Evolutionary conservation across 2,113 vertebrate genomes (phyloP).

Genomic region (Misgurnus anguillicaudatus): DNA sequence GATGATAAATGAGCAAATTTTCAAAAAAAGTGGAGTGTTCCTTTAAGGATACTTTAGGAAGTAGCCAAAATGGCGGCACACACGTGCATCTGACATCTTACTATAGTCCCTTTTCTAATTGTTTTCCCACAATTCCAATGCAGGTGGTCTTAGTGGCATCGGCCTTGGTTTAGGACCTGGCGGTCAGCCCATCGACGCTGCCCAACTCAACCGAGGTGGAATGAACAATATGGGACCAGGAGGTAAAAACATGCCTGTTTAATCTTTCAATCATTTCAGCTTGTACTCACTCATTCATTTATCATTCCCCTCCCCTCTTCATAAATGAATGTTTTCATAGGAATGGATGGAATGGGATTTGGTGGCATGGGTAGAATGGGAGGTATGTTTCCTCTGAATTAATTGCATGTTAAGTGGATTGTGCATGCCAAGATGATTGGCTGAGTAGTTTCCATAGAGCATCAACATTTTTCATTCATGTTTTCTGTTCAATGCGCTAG

Average conservation of each 20-base stretch:
- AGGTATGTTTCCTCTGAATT: slow-evolving; percentile 76
- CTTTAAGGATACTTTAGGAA: too few relatives aligned
- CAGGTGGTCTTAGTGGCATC: slow-evolving; percentile 94
- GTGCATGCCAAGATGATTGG: not conserved
- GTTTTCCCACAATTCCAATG: slow-evolving; percentile 16
- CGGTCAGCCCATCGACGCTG: slow-evolving; percentile 94
- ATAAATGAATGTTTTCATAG: slow-evolving; percentile 64
- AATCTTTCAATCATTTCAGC: not conserved
- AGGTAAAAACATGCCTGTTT: slow-evolving; percentile 71
- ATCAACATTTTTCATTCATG: not conserved
- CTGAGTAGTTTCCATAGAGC: not conserved
- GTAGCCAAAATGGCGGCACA: too few relatives aligned
- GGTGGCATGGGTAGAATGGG: slow-evolving; percentile 94
- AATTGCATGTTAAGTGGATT: not conserved
- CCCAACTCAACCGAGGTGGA: slow-evolving; percentile 87
- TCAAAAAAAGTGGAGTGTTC: too few relatives aligned
- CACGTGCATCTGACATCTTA: too few relatives aligned
- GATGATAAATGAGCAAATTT: too few relatives aligned
- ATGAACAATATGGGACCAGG: slow-evolving; percentile 91
- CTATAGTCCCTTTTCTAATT: not conserved
- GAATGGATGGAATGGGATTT: slow-evolving; percentile 95
- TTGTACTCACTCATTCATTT: slow-evolving; percentile 25
- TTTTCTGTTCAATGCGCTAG: not conserved
- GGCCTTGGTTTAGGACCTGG: slow-evolving; percentile 95
- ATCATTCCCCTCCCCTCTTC: slow-evolving; percentile 22